phyloP scores from a whole-genome alignment of 2,113 vertebrate species.

The Ochotona curzoniae region DNA sequence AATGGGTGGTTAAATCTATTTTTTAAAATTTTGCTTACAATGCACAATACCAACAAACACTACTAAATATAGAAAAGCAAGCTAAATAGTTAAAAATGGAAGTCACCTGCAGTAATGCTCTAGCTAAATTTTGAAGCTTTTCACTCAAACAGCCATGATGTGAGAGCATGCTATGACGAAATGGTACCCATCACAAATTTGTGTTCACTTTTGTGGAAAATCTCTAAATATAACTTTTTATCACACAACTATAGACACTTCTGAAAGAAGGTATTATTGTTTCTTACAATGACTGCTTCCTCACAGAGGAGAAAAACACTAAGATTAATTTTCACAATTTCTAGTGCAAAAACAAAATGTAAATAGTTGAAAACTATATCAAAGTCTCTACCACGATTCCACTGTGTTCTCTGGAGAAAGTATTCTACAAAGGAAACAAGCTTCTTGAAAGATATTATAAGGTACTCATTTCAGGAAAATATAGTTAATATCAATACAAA shows the following conservation, averaged over 20 bases:
- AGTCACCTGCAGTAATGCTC: conserved; percentile 23
- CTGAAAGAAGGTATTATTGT: conserved; percentile 30
- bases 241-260: conserved; percentile 9
- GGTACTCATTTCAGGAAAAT: conserved; percentile 21
- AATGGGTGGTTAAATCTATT: conserved; percentile 32
- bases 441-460: conserved; percentile 39
- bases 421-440: not conserved
- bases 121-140: conserved; percentile 59
- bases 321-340: conserved; percentile 15
- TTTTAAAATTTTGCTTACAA: not conserved
- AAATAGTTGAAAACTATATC: conserved; percentile 5
- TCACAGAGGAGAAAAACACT: conserved; percentile 41
- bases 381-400: conserved; percentile 53
- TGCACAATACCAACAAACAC: conserved; percentile 29
- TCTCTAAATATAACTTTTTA: conserved; percentile 41
- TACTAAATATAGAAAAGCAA: conserved; percentile 45
- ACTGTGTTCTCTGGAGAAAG: conserved; percentile 33
- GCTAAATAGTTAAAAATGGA: conserved; percentile 33
- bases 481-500: conserved; percentile 41
- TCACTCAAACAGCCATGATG: not conserved
- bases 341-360: conserved; percentile 23
- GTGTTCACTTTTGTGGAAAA: conserved; percentile 27
- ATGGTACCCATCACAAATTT: not conserved
- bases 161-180: conserved; percentile 28
- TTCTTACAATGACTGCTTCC: conserved; percentile 8